Evolutionary conservation across 2,888 invertebrate genomes (phyloP), one percentile per base, ranked within the genome.

Genomic region (Unio pictorum): DNA sequence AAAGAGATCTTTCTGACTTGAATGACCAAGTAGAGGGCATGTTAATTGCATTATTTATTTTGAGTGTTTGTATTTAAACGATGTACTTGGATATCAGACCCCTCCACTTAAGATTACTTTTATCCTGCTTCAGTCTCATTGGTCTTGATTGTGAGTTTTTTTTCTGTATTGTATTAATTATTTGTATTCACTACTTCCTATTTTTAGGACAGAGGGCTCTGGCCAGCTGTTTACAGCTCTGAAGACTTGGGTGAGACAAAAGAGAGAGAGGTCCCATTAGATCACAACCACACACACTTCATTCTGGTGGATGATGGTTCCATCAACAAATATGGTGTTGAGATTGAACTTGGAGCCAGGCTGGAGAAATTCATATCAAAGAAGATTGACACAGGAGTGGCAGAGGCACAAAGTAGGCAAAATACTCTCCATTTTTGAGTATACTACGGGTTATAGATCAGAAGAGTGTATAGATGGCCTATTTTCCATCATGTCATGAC

Each of bases 281-380:
- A 90, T 74, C 87, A 84, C 64, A 89, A 90, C 76, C 90, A 90
- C 81, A 89, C 89, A 1, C 89, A 90, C 78, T 90, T 90, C 74
- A 76, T 90, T 28, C 78, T 90, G 18, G 88, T 89, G 15, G 90
- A 90, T 74, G 82, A 90, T 78, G 90, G 90, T 6, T 84, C 86
- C 5, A 85, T 84, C 30, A 73, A 76, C 6, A 79, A 80, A 64
- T 90, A 81, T 81, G 90, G 89, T 0, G 79, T 67, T 55, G 89
- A 88, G 76, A 89, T 87, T 61, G 76, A 82, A 58, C 85, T 88
- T 71, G 73, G 88, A 34, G 81, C 88, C 7, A 76, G 75, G 28
- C 80, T 88, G 30, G 89, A 89, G 69, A 79, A 78, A 61, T 86
- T 79, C 73, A 81, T 88, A 30, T 86, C 86, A 5, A 71, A 79